phyloP scores from a whole-genome alignment of 2,888 invertebrate genomes.

The Harpalus rufipes region DNA sequence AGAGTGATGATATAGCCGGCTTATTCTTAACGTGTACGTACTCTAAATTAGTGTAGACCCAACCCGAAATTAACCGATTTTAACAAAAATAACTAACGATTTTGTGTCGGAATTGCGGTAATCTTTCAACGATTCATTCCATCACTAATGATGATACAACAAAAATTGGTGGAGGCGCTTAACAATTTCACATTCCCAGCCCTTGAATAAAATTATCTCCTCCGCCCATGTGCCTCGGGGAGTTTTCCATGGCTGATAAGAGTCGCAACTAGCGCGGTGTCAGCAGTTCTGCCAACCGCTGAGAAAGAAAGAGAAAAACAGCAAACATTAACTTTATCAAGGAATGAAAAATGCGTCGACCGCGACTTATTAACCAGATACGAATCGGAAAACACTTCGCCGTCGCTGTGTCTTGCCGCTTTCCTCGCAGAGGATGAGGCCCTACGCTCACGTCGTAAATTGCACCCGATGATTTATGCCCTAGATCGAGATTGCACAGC shows the following conservation, averaged over 20 bases:
- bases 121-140: too few species aligned
- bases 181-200: not conserved
- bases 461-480: slow-evolving; percentile 40
- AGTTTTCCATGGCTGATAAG: slow-evolving; percentile 35
- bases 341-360: slow-evolving; percentile 63
- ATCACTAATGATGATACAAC: too few species aligned
- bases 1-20: too few species aligned
- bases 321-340: slow-evolving; percentile 65
- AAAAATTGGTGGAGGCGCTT: not conserved
- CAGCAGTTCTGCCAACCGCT: slow-evolving; percentile 57
- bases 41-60: too few species aligned
- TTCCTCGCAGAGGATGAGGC: slow-evolving; percentile 5
- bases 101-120: too few species aligned
- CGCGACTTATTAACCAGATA: slow-evolving; percentile 64
- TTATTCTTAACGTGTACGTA: too few species aligned
- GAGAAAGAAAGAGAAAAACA: slow-evolving; percentile 57
- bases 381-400: slow-evolving; percentile 55
- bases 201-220: not conserved
- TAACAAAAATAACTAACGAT: too few species aligned
- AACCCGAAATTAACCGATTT: too few species aligned
- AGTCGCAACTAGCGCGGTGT: slow-evolving; percentile 19
- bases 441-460: slow-evolving; percentile 22
- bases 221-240: not conserved
- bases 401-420: not conserved
- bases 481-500: slow-evolving; percentile 16